A percentile compares a stretch with the other conserved stretches of the same genome.
phyloP scores from a whole-genome alignment of 2,888 invertebrate species.

The Leptopilina myrica region DNA sequence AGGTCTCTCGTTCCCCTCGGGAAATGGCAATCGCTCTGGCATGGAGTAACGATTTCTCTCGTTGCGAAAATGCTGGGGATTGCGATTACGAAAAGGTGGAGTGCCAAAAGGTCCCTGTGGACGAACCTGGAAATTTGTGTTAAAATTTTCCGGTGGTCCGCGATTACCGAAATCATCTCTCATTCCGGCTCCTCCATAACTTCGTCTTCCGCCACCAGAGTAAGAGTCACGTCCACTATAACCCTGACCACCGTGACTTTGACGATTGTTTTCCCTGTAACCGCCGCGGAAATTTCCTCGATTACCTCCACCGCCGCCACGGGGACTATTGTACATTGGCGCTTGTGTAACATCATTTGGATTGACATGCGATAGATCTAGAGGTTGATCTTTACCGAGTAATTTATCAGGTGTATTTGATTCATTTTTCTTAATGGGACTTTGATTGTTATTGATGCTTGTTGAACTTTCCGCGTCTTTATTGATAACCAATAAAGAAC shows the following conservation, averaged over 20 bases:
- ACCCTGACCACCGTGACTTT: constrained; percentile 70
- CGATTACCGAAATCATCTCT: constrained; percentile 63
- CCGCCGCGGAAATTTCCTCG: constrained; percentile 67
- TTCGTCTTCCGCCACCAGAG: constrained; percentile 68
- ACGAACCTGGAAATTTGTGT: constrained; percentile 68
- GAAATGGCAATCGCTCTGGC: constrained; percentile 57
- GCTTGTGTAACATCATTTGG: constrained; percentile 76
- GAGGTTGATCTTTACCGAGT: constrained; percentile 54
- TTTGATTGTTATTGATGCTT: constrained; percentile 63
- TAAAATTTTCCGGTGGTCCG: constrained; percentile 66
- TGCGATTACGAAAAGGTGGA: constrained; percentile 68
- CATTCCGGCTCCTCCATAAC: constrained; percentile 70
- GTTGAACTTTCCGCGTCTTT: constrained; percentile 62
- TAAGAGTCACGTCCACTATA: constrained; percentile 77
- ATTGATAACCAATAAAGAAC: constrained; percentile 80
- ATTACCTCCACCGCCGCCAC: constrained; percentile 77
- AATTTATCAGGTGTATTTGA: constrained; percentile 26
- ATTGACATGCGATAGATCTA: constrained; percentile 67
- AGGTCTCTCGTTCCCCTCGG: constrained; percentile 54
- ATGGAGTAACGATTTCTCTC: constrained; percentile 56
- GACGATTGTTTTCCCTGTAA: constrained; percentile 68
- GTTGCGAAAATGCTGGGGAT: constrained; percentile 70
- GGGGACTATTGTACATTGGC: constrained; percentile 83
- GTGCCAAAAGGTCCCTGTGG: constrained; percentile 64
- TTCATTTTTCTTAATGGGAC: constrained; percentile 64